Conservation (phyloP, 2,797 vertebrate genomes). For the Tinamus major region DNA sequence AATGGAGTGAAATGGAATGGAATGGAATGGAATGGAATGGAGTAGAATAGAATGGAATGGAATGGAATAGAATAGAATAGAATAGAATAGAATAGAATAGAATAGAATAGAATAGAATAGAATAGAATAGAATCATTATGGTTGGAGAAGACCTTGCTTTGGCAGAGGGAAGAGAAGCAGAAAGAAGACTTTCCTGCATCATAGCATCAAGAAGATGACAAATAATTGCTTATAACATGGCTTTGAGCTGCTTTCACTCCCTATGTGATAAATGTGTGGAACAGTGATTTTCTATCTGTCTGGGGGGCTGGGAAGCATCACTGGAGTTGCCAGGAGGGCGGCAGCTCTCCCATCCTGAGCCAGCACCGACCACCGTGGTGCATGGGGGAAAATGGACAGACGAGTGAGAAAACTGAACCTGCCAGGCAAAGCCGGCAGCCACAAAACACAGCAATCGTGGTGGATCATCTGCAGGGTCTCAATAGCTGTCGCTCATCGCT, state of each 20-base stretch:
- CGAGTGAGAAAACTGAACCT: not conserved
- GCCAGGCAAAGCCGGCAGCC: not conserved
- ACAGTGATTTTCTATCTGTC: not conserved
- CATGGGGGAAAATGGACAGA: not conserved
- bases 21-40: no score
- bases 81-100: no score
- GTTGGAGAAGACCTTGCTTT: no score
- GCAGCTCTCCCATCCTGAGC: not conserved
- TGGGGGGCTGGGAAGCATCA: rapidly evolving
- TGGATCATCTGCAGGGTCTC: rapidly evolving
- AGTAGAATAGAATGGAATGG: no score
- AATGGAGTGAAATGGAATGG: no score
- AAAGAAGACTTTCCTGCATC: not conserved
- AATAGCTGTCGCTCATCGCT: rapidly evolving
- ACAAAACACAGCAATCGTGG: not conserved
- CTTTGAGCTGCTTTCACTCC: not conserved
- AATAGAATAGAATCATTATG: no score
- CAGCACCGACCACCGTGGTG: rapidly evolving
- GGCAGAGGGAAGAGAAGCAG: not conserved
- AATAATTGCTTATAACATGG: not conserved
- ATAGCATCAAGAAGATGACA: not conserved
- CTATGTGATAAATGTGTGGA: not conserved
- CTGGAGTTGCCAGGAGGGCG: not conserved
- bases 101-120: no score
- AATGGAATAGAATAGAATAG: no score